phyloP scores from a whole-genome alignment of 2,888 invertebrate genomes.

The Pomacea canaliculata region DNA sequence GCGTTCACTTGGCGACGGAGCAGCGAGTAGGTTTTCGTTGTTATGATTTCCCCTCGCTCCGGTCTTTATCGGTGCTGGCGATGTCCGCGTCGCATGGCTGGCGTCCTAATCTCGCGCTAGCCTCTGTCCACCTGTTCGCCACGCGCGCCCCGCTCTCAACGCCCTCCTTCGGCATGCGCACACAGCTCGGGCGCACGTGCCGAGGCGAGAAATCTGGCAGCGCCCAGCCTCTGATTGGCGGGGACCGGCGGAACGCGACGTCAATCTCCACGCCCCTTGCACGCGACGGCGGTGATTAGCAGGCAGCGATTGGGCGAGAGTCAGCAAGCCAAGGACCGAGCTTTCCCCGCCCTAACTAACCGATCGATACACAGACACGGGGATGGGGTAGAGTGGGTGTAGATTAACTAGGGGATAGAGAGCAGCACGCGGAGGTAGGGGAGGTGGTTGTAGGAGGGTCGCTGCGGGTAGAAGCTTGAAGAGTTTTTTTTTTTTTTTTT shows the following conservation, averaged over 20 bases:
- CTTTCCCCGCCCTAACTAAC: background rate
- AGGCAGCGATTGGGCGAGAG: constrained; percentile 6
- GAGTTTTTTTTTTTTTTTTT: no score
- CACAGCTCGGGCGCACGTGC: constrained; percentile 3
- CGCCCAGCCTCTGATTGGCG: constrained; percentile 9
- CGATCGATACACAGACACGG: background rate
- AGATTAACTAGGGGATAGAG: background rate
- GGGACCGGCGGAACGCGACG: background rate
- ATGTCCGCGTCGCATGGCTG: no score
- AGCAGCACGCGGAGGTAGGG: background rate
- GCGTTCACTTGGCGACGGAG: no score
- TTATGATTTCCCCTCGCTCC: no score
- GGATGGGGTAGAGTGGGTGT: background rate
- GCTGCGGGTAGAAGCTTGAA: background rate
- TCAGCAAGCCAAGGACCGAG: background rate
- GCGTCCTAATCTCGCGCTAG: no score
- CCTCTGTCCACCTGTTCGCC: background rate
- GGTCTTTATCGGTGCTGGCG: no score
- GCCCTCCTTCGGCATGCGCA: constrained; percentile 3
- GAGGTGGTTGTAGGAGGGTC: background rate
- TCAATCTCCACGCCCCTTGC: constrained; percentile 14
- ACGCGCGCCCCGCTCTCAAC: background rate
- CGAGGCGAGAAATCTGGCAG: constrained; percentile 16
- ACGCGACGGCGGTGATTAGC: constrained; percentile 11
- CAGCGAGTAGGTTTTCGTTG: no score